Base-by-base conservation (phyloP, 2,797 vertebrate species). In the Paguma larvata region DNA sequence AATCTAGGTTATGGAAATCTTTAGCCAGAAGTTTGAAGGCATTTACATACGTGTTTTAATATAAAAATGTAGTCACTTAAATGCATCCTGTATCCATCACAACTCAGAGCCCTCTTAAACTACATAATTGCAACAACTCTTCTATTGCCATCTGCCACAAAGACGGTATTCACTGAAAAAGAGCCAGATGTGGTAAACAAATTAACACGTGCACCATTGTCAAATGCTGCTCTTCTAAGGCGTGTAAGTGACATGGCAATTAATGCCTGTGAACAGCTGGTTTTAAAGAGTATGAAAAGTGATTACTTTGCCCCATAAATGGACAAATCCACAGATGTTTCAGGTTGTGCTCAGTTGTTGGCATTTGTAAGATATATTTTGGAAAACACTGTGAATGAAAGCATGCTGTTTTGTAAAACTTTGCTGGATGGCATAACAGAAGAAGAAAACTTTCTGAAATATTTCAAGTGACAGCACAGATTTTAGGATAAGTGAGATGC, bases 181-280 rank as follows among this genome's bases (percentile, higher is more conserved):
- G 92, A 96, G 91, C 91, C 97, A 98, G 97, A 98, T 98, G 98
- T 97, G 95, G 95, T 79, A 97, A 97, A 97, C 90, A 97, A 95
- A 97, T 97, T 96, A 98, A 97, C 97, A 97, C 25, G 48, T 94
- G 95, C 2, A 1, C 93, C 89, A 67, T 96, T 98, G 97, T 97
- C 96, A 95, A 94, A 94, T 91, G 87, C 75, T 94, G 59, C 97
- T 94, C 65, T 95, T 97, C 75, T 85, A 62, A 97, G 96, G 87
- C 70, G 14, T 94, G 13, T 90, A 93, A 98, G 92, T 98, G 96
- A 96, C 95, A 97, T 63, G 89, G 83, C 95, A 98, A 98, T 98
- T 98, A 98, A 97, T 84, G 96, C 70, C 96, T 96, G 88, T 89
- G 96, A 98, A 97, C 96, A 98, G 95, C 98, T 97, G 97, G 85